Conservation (phyloP, 2,888 invertebrate genomes). For the Chaetoderma sp. region DNA sequence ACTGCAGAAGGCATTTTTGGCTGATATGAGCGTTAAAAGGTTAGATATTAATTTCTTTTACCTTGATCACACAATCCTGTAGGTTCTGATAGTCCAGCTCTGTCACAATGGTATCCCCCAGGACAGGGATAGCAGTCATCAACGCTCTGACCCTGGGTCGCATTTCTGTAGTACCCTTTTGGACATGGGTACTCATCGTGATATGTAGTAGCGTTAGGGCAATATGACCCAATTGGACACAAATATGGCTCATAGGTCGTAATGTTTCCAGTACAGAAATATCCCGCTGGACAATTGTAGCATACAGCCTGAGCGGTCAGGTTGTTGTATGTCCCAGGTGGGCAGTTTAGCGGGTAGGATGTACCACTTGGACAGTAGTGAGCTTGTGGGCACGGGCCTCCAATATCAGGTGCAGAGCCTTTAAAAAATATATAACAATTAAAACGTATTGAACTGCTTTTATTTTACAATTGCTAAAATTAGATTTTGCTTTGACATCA, state of each 20-base stretch:
- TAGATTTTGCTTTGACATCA: no score
- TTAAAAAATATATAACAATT: slow-evolving; percentile 15
- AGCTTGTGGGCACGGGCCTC: slow-evolving; percentile 63
- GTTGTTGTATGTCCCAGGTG: slow-evolving; percentile 63
- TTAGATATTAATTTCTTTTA: no score
- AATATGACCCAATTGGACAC: slow-evolving; percentile 60
- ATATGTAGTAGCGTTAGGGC: slow-evolving; percentile 55
- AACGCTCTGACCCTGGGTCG: slow-evolving; percentile 44
- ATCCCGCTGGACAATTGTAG: slow-evolving; percentile 57
- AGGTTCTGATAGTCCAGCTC: slow-evolving; percentile 49
- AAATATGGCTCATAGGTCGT: slow-evolving; percentile 54
- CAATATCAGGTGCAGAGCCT: slow-evolving; percentile 51
- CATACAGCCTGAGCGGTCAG: slow-evolving; percentile 57
- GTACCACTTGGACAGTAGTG: slow-evolving; percentile 65
- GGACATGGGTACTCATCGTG: slow-evolving; percentile 59
- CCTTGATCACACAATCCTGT: slow-evolving; percentile 59
- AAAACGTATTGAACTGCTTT: no score
- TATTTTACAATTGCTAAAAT: no score
- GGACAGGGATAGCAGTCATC: slow-evolving; percentile 61
- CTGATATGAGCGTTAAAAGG: no score
- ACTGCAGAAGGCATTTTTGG: no score
- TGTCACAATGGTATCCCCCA: slow-evolving; percentile 58
- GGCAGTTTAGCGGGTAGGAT: slow-evolving; percentile 58
- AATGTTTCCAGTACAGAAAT: slow-evolving; percentile 62
- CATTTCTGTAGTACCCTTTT: slow-evolving; percentile 51